Conservation (phyloP, 2,888 invertebrate species). For the Pyrrhosoma nymphula region DNA sequence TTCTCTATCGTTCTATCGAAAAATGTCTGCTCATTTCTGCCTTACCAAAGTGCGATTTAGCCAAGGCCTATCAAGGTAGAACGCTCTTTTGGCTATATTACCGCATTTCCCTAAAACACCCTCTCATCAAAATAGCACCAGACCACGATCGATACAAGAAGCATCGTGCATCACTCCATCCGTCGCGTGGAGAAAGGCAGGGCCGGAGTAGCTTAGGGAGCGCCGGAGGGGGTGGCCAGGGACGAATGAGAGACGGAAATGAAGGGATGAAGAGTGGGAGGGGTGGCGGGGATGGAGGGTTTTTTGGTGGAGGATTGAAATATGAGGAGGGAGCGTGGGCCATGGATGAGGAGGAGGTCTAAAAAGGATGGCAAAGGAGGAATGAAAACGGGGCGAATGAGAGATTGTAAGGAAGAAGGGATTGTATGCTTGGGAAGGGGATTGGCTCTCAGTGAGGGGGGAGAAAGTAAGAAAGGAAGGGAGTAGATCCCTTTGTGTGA, state of each 20-base stretch:
- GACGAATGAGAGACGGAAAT: constrained; percentile 21
- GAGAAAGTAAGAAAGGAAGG: no score
- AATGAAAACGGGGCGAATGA: neutral
- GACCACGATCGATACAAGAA: neutral
- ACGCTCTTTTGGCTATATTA: no score
- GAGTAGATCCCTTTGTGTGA: no score
- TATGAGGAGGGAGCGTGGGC: neutral
- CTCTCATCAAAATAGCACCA: neutral
- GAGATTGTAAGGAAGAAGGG: neutral
- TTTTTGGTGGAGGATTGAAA: neutral
- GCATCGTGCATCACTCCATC: neutral
- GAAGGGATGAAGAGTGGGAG: neutral
- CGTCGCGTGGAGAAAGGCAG: neutral
- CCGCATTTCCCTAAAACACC: no score
- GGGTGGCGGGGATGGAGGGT: no score
- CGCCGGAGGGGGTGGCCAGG: neutral
- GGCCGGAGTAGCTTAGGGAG: neutral
- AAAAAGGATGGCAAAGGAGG: neutral
- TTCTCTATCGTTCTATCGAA: no score
- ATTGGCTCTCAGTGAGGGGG: no score
- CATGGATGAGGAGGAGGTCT: neutral
- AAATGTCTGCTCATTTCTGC: no score
- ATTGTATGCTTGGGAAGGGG: no score
- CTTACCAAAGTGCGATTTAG: no score
- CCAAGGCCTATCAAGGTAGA: no score